These are phyloP conservation scores for Diaprepes abbreviatus DNA, from an alignment of 2,888 invertebrate genomes.

Conservation along the genomic window DNA sequence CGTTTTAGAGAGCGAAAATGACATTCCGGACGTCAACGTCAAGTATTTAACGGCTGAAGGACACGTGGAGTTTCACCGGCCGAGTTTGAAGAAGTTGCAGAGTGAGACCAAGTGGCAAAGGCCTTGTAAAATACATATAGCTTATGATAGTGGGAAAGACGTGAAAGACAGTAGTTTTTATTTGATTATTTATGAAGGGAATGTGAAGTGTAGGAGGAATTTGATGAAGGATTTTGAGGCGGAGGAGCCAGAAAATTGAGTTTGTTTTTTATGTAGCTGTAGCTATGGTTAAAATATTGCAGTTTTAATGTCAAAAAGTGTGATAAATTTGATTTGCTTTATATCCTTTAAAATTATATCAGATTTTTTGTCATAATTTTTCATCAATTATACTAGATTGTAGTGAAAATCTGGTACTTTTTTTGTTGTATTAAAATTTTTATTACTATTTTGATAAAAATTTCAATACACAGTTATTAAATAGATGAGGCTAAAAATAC, in stretches of 20 bases:
- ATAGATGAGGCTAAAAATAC: too few relatives aligned
- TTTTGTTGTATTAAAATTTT: too few relatives aligned
- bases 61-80: constrained; percentile 62
- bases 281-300: constrained; percentile 4
- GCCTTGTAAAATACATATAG: constrained; percentile 75
- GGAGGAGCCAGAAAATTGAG: constrained; percentile 58
- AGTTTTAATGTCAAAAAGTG: not conserved
- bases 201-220: constrained; percentile 73
- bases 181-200: constrained; percentile 74
- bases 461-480: too few relatives aligned
- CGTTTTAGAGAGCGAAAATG: constrained; percentile 55
- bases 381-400: too few relatives aligned
- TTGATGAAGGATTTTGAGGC: constrained; percentile 68
- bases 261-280: constrained; percentile 7
- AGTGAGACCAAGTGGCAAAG: constrained; percentile 72
- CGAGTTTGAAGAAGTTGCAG: constrained; percentile 64
- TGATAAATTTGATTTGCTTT: not conserved
- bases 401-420: too few relatives aligned
- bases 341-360: too few relatives aligned
- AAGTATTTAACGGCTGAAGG: constrained; percentile 60
- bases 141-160: constrained; percentile 71
- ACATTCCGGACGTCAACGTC: constrained; percentile 44
- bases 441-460: too few relatives aligned
- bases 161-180: constrained; percentile 74
- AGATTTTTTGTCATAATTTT: too few relatives aligned